A percentile compares a stretch with the other conserved stretches of the same genome.
phyloP scores from a whole-genome alignment of 2,113 vertebrate species.

The Chrysemys picta region DNA sequence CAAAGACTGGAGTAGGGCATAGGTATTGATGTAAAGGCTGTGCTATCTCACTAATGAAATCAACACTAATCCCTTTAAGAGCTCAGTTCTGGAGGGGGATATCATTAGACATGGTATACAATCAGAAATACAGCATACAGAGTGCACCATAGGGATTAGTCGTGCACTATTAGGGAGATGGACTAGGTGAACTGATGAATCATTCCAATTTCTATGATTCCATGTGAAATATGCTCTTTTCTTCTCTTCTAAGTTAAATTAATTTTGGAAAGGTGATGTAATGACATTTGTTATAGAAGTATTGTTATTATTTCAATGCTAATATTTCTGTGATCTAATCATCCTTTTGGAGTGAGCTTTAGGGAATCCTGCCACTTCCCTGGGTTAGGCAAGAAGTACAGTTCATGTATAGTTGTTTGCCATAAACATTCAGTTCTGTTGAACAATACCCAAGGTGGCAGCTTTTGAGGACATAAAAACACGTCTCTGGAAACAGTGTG shows the following conservation, averaged over 20 bases:
- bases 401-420: not conserved
- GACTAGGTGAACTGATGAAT: conserved; percentile 21
- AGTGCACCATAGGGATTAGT: not conserved
- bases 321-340: conserved; percentile 5
- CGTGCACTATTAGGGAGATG: not conserved
- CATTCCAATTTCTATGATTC: not conserved
- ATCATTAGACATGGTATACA: not conserved
- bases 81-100: conserved; percentile 44
- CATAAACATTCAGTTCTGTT: not conserved
- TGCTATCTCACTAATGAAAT: conserved; percentile 63
- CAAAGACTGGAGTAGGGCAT: conserved; percentile 11
- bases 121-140: not conserved
- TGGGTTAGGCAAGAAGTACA: not conserved
- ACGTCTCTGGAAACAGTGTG: not conserved
- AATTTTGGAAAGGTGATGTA: not conserved
- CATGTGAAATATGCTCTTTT: conserved; percentile 17
- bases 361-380: not conserved
- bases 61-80: conserved; percentile 62
- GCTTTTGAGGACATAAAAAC: not conserved
- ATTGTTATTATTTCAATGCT: not conserved
- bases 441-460: not conserved
- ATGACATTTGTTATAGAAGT: conserved; percentile 27
- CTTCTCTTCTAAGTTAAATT: not conserved
- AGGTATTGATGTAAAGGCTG: not conserved
- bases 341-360: not conserved